Percentiles rank a stretch among this genome's conserved stretches.
Evolutionary conservation across 2,113 vertebrate species (phyloP).

Genomic region (Notechis scutatus): DNA sequence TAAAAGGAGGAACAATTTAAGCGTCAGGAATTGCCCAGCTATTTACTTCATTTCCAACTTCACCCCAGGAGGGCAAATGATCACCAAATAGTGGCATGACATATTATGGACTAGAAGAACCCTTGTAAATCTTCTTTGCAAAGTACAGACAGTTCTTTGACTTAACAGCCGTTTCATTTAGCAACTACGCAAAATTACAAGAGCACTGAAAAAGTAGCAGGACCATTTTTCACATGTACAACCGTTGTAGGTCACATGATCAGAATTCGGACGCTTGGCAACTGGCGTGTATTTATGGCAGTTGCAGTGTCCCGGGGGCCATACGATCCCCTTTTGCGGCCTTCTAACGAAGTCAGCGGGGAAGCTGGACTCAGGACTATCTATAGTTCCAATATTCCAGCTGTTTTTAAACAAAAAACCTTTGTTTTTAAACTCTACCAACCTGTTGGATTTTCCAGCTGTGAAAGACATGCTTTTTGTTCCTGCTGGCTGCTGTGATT

Average conservation of each 20-base stretch:
- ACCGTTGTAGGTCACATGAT: no score
- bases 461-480: constrained; percentile 89
- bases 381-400: background rate
- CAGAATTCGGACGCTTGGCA: no score
- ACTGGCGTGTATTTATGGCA: no score
- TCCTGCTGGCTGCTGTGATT: constrained; percentile 68
- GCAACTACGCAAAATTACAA: background rate
- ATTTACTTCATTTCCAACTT: background rate
- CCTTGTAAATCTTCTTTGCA: no score
- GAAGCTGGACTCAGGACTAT: no score
- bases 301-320: no score
- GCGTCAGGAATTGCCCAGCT: background rate
- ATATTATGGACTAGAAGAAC: background rate
- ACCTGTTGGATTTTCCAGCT: constrained; percentile 83
- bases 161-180: no score
- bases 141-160: no score
- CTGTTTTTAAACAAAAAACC: background rate
- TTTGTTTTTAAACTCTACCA: constrained; percentile 10
- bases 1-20: background rate
- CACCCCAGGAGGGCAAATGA: background rate
- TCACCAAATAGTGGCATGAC: background rate
- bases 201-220: no score
- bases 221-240: no score
- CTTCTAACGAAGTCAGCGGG: no score
- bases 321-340: no score